Evolutionary conservation across 1,140 invertebrate genomes (phyloP), one percentile per base, ranked within the genome.

Genomic region (Eueides isabella): DNA sequence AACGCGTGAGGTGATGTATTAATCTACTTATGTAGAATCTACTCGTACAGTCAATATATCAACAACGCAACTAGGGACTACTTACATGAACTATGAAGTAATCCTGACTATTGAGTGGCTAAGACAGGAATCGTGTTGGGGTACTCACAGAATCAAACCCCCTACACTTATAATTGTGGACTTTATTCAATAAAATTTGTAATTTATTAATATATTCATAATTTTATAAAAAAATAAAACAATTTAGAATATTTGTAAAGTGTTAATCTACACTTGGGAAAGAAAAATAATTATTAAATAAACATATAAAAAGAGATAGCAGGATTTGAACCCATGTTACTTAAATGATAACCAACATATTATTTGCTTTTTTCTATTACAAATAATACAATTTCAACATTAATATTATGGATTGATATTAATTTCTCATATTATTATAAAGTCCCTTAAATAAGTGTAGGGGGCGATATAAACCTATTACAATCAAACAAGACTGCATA

Each of bases 41-140:
- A 88, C 78, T 80, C 84, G 81, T 87, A 88, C 83, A 81, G 77
- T 82, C 74, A 81, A 85, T 89, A 90, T 80, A 81, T 69, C 85
- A 91, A 89, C 89, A 89, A 90, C 83, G 80, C 82, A 88, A 87
- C 89, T 91, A 90, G 78, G 81, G 77, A 30, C 85, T 88, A 89
- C 84, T 85, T 85, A 89, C 74, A 72, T 77, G 72, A 84, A 81
- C 85, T 90, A 86, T 87, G 79, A 88, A 85, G 81, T 82, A 87
- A 85, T 81, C 77, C 82, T 80, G 72, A 82, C 68, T 85, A 80
- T 78, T 76, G 76, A 35, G 72, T 70, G 61, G 44, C 67, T 71
- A 81, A 72, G 72, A 79, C 72, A 77, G 72, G 41, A 68, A 76
- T 64, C 62, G 67, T 71, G 61, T 65, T 55, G 48, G 48, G 48